Evolutionary conservation across 2,797 vertebrate species (phyloP).

Genomic region (Naso thynnoides): DNA sequence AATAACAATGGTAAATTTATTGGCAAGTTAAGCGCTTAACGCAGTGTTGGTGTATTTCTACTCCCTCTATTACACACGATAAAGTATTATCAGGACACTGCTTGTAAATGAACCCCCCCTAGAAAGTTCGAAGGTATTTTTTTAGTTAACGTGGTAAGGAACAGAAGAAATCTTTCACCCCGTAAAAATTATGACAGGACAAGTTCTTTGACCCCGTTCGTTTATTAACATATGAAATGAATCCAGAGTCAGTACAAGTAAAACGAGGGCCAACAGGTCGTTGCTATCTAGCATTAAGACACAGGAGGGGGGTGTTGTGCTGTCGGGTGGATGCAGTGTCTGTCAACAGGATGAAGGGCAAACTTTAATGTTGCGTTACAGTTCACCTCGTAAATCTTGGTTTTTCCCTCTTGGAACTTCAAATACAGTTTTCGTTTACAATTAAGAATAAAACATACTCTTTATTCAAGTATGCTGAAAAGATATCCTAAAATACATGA

Average conservation of each 20-base stretch:
- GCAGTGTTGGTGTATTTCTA: rapidly evolving
- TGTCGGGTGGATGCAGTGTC: constrained; percentile 38
- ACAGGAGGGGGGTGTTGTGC: constrained; percentile 82
- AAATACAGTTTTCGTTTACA: neutral
- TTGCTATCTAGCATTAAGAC: constrained; percentile 75
- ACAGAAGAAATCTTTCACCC: neutral
- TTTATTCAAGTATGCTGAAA: neutral
- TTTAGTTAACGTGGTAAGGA: neutral
- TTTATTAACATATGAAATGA: neutral
- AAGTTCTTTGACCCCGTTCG: neutral
- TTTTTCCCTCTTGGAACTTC: neutral
- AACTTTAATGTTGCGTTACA: constrained; percentile 55
- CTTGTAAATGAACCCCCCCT: neutral
- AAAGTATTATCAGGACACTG: rapidly evolving
- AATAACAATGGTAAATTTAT: rapidly evolving
- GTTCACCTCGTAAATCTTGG: constrained; percentile 44
- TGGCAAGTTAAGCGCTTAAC: rapidly evolving
- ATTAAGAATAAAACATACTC: rapidly evolving
- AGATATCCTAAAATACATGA: neutral
- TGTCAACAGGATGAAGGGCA: constrained; percentile 31
- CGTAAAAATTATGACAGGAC: neutral
- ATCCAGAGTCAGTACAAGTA: neutral
- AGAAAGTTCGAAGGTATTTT: neutral
- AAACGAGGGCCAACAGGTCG: constrained; percentile 21
- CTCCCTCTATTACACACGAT: rapidly evolving